Conservation (phyloP, 2,888 invertebrate species). For the Mystacides longicornis region DNA sequence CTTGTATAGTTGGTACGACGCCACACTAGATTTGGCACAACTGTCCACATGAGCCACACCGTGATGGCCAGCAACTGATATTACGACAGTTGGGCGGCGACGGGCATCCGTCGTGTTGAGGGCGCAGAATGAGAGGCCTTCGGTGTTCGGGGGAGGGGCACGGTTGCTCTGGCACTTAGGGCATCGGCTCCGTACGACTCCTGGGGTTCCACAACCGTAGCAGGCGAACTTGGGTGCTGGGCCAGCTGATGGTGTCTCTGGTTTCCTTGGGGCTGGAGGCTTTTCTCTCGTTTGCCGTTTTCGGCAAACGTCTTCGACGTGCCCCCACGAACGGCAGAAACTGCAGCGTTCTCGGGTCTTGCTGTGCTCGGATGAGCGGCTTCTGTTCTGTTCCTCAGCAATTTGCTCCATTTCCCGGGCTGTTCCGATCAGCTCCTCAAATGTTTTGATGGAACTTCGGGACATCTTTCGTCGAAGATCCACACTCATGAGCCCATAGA, state of each 20-base stretch:
- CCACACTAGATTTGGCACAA: too few relatives aligned
- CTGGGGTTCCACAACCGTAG: conserved; percentile 5
- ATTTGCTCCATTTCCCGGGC: conserved; percentile 5
- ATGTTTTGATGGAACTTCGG: background rate
- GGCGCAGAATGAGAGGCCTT: background rate
- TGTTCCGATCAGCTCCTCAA: background rate
- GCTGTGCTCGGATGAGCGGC: too few relatives aligned
- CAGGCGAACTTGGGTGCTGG: background rate
- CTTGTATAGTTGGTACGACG: too few relatives aligned
- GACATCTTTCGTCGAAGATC: background rate
- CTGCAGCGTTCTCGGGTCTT: too few relatives aligned
- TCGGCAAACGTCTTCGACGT: background rate
- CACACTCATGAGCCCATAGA: background rate
- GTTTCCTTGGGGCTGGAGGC: too few relatives aligned
- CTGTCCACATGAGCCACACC: background rate
- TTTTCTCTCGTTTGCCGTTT: background rate
- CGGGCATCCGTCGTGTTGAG: background rate
- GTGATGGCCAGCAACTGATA: background rate
- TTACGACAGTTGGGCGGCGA: background rate
- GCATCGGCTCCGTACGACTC: conserved; percentile 4
- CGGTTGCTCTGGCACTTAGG: too few relatives aligned
- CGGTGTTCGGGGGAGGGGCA: too few relatives aligned
- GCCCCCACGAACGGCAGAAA: background rate
- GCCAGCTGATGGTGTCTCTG: too few relatives aligned
- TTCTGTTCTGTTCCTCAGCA: too few relatives aligned